These are phyloP conservation scores for Ctenomys sociabilis DNA, from an alignment of 2,113 vertebrate genomes.

Conservation along the genomic window DNA sequence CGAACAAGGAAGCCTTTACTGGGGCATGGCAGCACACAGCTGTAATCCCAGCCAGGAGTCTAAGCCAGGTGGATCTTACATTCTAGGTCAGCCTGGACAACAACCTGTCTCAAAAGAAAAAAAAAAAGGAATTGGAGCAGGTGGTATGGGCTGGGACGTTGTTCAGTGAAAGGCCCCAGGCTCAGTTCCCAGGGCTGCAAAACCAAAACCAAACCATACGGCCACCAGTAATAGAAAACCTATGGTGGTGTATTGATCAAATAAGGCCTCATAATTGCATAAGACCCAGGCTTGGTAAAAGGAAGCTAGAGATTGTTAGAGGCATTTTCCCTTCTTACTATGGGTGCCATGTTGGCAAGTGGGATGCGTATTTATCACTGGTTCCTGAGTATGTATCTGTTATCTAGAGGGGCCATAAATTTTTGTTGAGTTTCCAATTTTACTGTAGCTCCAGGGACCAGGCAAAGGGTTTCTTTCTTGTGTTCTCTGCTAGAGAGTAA, in stretches of 20 bases:
- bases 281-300: not conserved
- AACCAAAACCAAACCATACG: not conserved
- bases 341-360: not conserved
- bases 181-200: not conserved
- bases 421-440: conserved; percentile 17
- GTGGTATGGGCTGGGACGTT: not conserved
- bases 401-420: not conserved
- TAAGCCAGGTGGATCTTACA: not conserved
- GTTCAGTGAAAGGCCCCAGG: not conserved
- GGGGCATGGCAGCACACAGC: not conserved
- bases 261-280: not conserved
- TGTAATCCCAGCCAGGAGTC: not conserved
- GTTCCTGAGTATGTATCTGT: not conserved
- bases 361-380: not conserved
- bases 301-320: not conserved
- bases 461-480: not conserved
- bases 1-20: not conserved
- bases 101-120: not conserved
- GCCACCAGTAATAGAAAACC: not conserved
- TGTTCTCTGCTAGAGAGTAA: conserved; percentile 2
- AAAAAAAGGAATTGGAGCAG: not conserved
- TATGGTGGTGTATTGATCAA: not conserved
- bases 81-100: not conserved
- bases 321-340: not conserved
- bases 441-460: not conserved